Conservation (phyloP, 2,888 invertebrate species). For the Harmothoe impar region DNA sequence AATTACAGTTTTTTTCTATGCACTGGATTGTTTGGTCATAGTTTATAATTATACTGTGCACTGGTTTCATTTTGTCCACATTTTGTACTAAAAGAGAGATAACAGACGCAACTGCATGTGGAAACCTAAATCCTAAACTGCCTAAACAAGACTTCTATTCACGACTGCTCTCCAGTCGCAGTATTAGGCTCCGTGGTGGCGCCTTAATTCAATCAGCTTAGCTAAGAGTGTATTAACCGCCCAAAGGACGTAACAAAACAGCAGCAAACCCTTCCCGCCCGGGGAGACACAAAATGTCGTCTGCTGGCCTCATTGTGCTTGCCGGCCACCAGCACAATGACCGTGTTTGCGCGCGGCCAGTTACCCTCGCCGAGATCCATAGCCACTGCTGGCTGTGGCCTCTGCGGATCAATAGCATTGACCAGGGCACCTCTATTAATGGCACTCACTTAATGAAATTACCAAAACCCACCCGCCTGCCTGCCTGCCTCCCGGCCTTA, state of each 20-base stretch:
- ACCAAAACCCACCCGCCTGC: constrained; percentile 34
- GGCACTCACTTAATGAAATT: constrained; percentile 62
- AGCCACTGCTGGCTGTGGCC: constrained; percentile 48
- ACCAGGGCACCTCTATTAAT: constrained; percentile 60
- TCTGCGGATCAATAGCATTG: constrained; percentile 38
- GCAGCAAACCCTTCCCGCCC: background rate
- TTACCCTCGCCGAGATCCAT: constrained; percentile 30
- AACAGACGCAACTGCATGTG: no score
- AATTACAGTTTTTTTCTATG: no score
- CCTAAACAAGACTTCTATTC: background rate
- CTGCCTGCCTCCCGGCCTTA: background rate
- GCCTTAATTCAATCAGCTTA: constrained; percentile 17
- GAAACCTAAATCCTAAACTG: no score
- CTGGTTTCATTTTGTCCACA: no score
- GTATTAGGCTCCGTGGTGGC: background rate
- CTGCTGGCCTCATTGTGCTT: background rate
- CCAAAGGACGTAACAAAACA: constrained; percentile 13
- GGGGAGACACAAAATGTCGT: constrained; percentile 28
- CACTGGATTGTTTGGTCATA: no score
- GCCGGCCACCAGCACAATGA: constrained; percentile 12
- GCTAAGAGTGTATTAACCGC: constrained; percentile 4
- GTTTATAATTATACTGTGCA: no score
- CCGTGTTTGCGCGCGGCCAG: constrained; percentile 34
- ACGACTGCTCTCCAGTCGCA: background rate
- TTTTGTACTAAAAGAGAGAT: no score